Evolutionary conservation across 2,888 invertebrate species (phyloP).

Genomic region (Agrilus biguttatus): DNA sequence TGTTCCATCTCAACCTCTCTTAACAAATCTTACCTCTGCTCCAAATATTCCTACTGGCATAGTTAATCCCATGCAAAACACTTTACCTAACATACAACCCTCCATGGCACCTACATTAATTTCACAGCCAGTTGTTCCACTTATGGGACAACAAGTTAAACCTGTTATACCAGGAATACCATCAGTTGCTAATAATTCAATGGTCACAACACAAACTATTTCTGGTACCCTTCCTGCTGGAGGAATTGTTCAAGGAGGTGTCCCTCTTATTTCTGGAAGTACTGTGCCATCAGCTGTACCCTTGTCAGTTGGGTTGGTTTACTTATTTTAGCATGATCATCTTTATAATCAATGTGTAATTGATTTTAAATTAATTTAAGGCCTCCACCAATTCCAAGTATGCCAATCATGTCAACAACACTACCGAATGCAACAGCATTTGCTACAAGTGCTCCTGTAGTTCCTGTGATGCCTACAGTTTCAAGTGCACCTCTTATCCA

Average conservation of each 20-base stretch:
- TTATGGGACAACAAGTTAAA: not conserved
- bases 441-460: not conserved
- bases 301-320: too few relatives aligned
- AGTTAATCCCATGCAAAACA: constrained; percentile 15
- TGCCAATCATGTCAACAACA: constrained; percentile 9
- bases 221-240: too few relatives aligned
- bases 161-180: not conserved
- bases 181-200: not conserved
- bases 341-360: too few relatives aligned
- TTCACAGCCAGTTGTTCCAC: constrained; percentile 4
- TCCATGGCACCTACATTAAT: constrained; percentile 1
- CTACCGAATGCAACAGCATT: constrained; percentile 3
- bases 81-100: constrained; percentile 5
- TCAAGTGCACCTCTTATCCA: constrained; percentile 1
- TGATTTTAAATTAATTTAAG: too few relatives aligned
- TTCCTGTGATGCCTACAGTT: not conserved
- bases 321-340: too few relatives aligned
- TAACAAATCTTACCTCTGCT: constrained; percentile 5
- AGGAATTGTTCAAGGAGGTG: too few relatives aligned
- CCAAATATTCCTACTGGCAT: constrained; percentile 14
- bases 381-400: constrained; percentile 1
- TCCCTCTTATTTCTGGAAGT: too few relatives aligned
- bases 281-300: too few relatives aligned
- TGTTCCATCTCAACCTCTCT: constrained; percentile 6
- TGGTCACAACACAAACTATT: too few relatives aligned